Evolutionary conservation across 2,888 invertebrate species (phyloP), one percentile per base, ranked within the genome.

Genomic region (Ophraella communa): DNA sequence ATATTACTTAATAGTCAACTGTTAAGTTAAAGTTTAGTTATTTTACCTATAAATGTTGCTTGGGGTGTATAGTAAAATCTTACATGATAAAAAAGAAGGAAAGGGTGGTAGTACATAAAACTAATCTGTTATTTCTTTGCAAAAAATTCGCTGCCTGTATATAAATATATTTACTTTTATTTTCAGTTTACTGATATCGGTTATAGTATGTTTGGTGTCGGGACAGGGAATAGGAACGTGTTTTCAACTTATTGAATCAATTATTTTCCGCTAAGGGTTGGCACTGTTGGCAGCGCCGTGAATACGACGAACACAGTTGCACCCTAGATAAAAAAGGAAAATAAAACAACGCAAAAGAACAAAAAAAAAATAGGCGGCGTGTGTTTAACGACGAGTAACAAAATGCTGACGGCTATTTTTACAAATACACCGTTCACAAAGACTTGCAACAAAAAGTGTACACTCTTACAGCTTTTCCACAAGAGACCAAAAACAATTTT

Each of bases 231-330:
- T 72, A 65, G 67, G 72, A 72, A 75, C 81, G 81, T 81, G 81
- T 81, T 81, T 81, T 79, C 77, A 78, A 73, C 79, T 81, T 81
- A 81, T 81, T 81, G 81, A 81, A 81, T 81, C 81, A 81, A 81
- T 81, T 81, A 81, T 77, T 79, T 77, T 77, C 79, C 80, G 78
- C 80, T 77, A 79, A 80, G 80, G 80, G 81, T 79, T 79, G 79
- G 80, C 77, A 80, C n/a, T n/a, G n/a, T n/a, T n/a, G n/a, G n/a
- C n/a, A n/a, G n/a, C n/a, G 79, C 78, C 79, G 75, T 76, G 77
- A 77, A 76, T 74, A 71, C 73, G 74, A 71, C 69, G 62, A 62
- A 69, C 65, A 70, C 70, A 72, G 71, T 71, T 71, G 69, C 69
- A 69, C 68, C 67, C 66, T 66, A 67, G 60, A 65, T 65, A 63